phyloP scores from a whole-genome alignment of 1,140 invertebrate genomes.

The Drosophila repletoides region DNA sequence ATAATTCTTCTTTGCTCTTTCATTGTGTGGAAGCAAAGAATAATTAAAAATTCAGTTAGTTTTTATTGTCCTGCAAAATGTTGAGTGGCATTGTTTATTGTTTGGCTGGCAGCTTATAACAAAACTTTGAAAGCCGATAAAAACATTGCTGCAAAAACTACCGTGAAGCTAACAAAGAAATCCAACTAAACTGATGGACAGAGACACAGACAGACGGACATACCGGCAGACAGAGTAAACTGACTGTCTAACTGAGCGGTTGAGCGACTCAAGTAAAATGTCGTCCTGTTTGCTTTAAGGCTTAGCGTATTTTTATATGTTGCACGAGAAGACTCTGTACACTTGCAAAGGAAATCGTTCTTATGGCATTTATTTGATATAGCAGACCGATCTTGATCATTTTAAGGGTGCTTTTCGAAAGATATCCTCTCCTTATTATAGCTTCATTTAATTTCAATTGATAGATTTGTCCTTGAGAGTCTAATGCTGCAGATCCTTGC shows the following conservation, averaged over 20 bases:
- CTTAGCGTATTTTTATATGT: slow-evolving; percentile 49
- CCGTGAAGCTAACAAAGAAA: slow-evolving; percentile 37
- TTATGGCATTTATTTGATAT: too few species aligned
- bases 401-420: too few species aligned
- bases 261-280: slow-evolving; percentile 32
- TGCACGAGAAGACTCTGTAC: too few species aligned
- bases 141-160: slow-evolving; percentile 55
- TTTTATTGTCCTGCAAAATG: slow-evolving; percentile 40
- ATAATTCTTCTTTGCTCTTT: slow-evolving; percentile 45
- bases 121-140: slow-evolving; percentile 65
- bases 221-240: background rate
- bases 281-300: slow-evolving; percentile 40
- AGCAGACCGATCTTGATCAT: too few species aligned
- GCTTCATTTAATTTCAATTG: too few species aligned
- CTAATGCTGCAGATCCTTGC: too few species aligned
- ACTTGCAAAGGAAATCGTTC: slow-evolving; percentile 23
- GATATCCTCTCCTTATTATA: too few species aligned
- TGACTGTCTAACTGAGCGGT: background rate
- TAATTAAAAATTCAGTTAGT: slow-evolving; percentile 76
- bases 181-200: slow-evolving; percentile 27
- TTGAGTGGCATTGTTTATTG: slow-evolving; percentile 57
- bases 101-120: slow-evolving; percentile 54
- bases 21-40: slow-evolving; percentile 57
- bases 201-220: too few species aligned
- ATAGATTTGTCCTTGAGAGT: too few species aligned